Conservation (phyloP, 2,113 vertebrate species). For the Aix galericulata region DNA sequence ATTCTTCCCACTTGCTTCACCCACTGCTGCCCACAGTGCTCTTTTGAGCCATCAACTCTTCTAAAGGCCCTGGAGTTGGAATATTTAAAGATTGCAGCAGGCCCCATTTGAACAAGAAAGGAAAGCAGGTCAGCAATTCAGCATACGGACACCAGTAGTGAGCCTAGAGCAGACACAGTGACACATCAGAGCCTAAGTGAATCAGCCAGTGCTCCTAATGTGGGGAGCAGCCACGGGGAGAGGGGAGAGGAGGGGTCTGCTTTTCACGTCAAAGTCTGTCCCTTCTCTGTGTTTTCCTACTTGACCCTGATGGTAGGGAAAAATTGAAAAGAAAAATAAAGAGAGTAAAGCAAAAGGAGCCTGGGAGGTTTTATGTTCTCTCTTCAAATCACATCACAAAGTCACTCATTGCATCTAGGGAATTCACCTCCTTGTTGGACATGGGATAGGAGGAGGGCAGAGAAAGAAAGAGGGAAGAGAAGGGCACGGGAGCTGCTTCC, state of each 20-base stretch:
- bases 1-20: background rate
- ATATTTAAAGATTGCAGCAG: background rate
- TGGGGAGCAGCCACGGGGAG: background rate
- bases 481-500: constrained; percentile 63
- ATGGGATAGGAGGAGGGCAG: background rate
- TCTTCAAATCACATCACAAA: constrained; percentile 33
- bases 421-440: constrained; percentile 69
- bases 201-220: background rate
- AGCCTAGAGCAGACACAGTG: constrained; percentile 8
- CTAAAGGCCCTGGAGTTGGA: background rate
- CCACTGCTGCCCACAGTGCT: background rate
- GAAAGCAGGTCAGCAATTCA: background rate
- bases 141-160: background rate
- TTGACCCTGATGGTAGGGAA: background rate
- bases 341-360: background rate
- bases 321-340: background rate
- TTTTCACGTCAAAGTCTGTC: background rate
- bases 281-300: background rate
- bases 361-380: constrained; percentile 47
- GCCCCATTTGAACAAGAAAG: background rate
- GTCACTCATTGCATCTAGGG: constrained; percentile 46
- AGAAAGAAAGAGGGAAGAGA: constrained; percentile 63
- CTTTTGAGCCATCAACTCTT: background rate
- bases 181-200: background rate
- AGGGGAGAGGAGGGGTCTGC: background rate